These are phyloP conservation scores for Wiebesia pumilae DNA, from an alignment of 1,140 invertebrate species.

Conservation along the genomic window DNA sequence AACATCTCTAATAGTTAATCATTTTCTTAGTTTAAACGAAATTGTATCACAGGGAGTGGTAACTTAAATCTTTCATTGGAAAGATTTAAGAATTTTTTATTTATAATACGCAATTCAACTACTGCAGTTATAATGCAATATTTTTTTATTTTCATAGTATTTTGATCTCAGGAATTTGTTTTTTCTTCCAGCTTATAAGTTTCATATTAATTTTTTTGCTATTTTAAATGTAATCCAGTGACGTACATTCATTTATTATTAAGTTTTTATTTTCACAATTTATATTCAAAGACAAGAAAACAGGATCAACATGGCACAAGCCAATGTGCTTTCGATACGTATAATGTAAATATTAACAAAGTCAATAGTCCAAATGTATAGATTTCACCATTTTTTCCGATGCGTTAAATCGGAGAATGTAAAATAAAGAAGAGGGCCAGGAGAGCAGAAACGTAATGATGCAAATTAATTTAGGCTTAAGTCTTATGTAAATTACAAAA, in stretches of 20 bases:
- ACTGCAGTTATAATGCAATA: not conserved
- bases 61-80: not conserved
- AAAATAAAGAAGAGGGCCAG: constrained; percentile 26
- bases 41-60: not conserved
- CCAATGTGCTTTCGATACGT: constrained; percentile 44
- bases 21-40: not conserved
- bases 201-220: not conserved
- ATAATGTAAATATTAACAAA: constrained; percentile 49
- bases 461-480: constrained; percentile 41
- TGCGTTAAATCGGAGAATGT: constrained; percentile 41
- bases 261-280: constrained; percentile 27
- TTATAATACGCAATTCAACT: not conserved
- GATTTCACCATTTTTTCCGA: constrained; percentile 33
- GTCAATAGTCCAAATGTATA: constrained; percentile 47
- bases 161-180: not conserved
- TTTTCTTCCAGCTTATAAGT: not conserved
- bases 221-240: not conserved
- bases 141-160: not conserved
- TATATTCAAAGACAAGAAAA: constrained; percentile 19
- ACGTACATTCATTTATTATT: constrained; percentile 31
- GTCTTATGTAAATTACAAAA: constrained; percentile 43
- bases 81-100: not conserved
- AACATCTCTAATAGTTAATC: not conserved
- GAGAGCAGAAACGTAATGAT: constrained; percentile 4
- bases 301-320: not conserved